These are phyloP conservation scores for Psittacula cyanocephala DNA, from an alignment of 2,113 vertebrate genomes.

Conservation along the genomic window DNA sequence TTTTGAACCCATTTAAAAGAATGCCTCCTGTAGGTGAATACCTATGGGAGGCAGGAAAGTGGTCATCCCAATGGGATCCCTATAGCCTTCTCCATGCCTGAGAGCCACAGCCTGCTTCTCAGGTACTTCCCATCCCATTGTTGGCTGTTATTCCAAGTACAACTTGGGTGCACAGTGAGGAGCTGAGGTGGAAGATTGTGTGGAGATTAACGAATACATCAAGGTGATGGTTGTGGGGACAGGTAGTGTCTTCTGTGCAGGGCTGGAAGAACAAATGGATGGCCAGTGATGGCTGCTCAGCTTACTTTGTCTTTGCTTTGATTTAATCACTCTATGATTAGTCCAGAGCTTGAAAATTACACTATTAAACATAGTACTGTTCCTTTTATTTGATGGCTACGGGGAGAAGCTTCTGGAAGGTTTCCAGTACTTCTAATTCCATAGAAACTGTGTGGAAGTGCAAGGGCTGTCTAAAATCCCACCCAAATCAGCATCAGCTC, in stretches of 20 bases:
- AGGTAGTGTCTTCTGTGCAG: background rate
- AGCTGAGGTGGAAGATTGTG: background rate
- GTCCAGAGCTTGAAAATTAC: background rate
- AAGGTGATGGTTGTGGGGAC: background rate
- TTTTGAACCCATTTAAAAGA: background rate
- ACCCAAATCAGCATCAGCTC: background rate
- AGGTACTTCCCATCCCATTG: background rate
- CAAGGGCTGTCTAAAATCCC: background rate
- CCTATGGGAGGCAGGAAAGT: background rate
- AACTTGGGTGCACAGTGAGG: fast-evolving
- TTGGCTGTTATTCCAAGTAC: background rate
- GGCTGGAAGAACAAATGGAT: background rate
- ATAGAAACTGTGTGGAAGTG: background rate
- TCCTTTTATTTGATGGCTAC: background rate
- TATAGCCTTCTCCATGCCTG: fast-evolving
- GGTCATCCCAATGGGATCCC: background rate
- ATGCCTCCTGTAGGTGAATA: background rate
- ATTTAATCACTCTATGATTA: constrained; percentile 26
- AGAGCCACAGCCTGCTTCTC: background rate
- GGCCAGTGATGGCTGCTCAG: background rate
- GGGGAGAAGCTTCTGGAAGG: background rate
- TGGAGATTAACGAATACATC: background rate
- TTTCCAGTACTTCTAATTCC: background rate
- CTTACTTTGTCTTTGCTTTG: background rate
- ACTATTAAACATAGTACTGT: background rate